Percentiles rank a stretch among this genome's conserved stretches.
Conservation (phyloP, 2,797 vertebrate genomes). For the Bovichtus diacanthus region DNA sequence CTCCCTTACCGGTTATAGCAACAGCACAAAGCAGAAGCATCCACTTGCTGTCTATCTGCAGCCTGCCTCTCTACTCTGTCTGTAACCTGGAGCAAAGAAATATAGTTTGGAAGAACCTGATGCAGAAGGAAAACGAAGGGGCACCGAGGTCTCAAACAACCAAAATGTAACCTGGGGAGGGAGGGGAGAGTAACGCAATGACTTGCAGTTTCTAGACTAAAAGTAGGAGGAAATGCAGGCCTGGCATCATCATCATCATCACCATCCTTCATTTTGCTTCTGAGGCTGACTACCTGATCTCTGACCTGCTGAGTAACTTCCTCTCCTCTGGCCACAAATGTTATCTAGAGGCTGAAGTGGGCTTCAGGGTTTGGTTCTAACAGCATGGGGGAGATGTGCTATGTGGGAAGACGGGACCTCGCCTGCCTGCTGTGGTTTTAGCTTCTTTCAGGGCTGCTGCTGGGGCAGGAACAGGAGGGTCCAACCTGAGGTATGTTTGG, state of each 20-base stretch:
- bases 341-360: constrained; percentile 50
- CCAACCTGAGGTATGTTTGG: constrained; percentile 83
- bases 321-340: constrained; percentile 24
- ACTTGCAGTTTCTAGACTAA: constrained; percentile 4
- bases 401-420: constrained; percentile 83
- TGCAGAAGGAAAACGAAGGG: constrained; percentile 27
- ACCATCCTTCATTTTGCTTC: constrained; percentile 5
- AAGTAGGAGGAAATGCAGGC: constrained; percentile 24
- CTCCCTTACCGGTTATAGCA: constrained; percentile 60
- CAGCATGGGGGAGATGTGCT: constrained; percentile 78
- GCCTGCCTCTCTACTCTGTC: constrained; percentile 51
- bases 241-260: constrained; percentile 11
- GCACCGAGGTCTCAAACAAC: constrained; percentile 8
- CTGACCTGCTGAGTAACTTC: constrained; percentile 17
- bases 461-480: constrained; percentile 82
- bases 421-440: constrained; percentile 81
- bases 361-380: constrained; percentile 44
- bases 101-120: constrained; percentile 39
- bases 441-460: constrained; percentile 79
- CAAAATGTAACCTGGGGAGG: constrained; percentile 12
- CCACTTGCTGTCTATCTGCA: constrained; percentile 52
- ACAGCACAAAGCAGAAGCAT: constrained; percentile 59
- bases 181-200: not conserved
- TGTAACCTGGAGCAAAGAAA: constrained; percentile 59
- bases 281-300: not conserved